Evolutionary conservation across 2,888 invertebrate genomes (phyloP), one percentile per base, ranked within the genome.

Genomic region (Nomada ruficornis): DNA sequence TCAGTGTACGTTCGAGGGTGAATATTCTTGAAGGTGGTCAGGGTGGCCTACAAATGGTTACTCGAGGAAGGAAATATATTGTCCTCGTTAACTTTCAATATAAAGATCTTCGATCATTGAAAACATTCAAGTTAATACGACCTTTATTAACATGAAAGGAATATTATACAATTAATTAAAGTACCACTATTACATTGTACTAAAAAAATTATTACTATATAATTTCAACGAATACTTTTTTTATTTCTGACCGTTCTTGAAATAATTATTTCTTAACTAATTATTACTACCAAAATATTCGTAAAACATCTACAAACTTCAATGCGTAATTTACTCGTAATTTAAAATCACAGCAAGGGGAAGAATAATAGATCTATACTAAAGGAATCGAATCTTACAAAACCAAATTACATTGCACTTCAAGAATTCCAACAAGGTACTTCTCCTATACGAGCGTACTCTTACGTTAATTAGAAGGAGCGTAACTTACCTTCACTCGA

Each of bases 401-500:
- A 36, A 7, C 7, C 7, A 7, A 36, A 36, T 36, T 36, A 7
- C 36, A 36, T 7, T 36, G 36, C 44, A 55, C 10, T 64, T 29
- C 11, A 23, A 44, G 44, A 1, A 54, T 64, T 29, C 9, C 2
- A 63, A 18, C 47, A 57, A 23, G 36, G 36, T 7, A 36, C 7
- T 11, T 47, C 44, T 23, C 26, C 62, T 52, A 47, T 52, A 20
- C 36, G 42, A 65, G 52, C 50, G 36, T 42, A 42, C 59, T 15
- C n/a, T 65, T 50, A 11, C 57, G 47, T 44, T 65, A 63, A 70
- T 77, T 62, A 62, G 54, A 26, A 23, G 29, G 11, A 47, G 18
- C 67, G 71, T 77, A 80, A 67, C 50, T 71, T 42, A 26, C 55
- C 44, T 74, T 74, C 67, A 47, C 68, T 26, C 20, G 29, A 20